Base-by-base conservation (phyloP, 2,797 vertebrate genomes). In the Picus viridis region DNA sequence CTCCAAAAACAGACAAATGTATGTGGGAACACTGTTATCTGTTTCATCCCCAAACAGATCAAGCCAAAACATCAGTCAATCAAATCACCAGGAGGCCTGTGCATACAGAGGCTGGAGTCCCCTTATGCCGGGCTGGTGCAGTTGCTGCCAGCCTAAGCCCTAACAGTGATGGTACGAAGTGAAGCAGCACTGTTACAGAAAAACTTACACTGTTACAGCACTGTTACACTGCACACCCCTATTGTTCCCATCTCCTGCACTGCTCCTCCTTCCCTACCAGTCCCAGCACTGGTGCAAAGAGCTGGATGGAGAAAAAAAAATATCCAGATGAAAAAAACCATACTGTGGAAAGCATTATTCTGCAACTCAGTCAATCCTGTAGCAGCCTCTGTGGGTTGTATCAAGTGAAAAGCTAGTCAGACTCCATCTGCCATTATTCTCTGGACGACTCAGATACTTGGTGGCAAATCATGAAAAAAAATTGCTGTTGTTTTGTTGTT, bases 181-280 rank as follows among this genome's bases (percentile, higher is more conserved):
- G 29, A 67, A 76, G 45, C 69, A 70, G 69, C 59, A 61, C 17
- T 4, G n/a, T 30, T 70, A 70, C 9, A 53, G n/a, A 49, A 71
- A 80, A 70, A 63, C 32, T 17, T 0, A n/a, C 41, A n/a, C 29
- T 43, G 41, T 86, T 23, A 62, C 69, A 36, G 53, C 47, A 20
- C 47, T 47, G 47, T 10, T 47, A 47, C 20, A 47, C 47, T 10
- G 47, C 19, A 43, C 13, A 29, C 15, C 24, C 3, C n/a, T 79
- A 32, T 39, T 64, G 7, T 29, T 79, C 43, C 15, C 30, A 6
- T 1, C 18, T 43, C 34, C 63, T 22, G 30, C 2, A 2, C 45
- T 78, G n/a, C 19, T 45, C 49, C 36, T 56, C 20, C 23, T 2
- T 2, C 12, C 9, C 2, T 1, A 0, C 19, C 65, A 61, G 71